These are phyloP conservation scores for Corynorhinus townsendii DNA, from an alignment of 2,113 vertebrate species.

Conservation along the genomic window DNA sequence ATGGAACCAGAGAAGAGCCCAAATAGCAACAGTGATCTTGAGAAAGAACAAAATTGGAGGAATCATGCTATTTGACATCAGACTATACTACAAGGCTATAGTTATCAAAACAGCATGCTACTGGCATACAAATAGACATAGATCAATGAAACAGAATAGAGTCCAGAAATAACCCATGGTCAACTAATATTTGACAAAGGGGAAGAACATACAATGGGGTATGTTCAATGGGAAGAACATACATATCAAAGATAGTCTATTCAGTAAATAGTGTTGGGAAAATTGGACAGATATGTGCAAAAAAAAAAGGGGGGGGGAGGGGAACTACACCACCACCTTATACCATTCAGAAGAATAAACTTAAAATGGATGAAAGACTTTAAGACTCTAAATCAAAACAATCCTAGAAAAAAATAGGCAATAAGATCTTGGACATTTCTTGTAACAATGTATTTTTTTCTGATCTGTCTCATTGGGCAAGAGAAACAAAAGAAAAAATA, in stretches of 20 bases:
- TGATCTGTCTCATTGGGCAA: neutral
- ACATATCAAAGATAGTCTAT: neutral
- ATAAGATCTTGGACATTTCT: neutral
- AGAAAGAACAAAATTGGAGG: neutral
- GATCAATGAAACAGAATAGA: neutral
- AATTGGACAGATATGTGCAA: neutral
- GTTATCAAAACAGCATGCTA: neutral
- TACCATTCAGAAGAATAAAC: neutral
- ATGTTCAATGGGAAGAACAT: no score
- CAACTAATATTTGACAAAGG: neutral
- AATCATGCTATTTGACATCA: neutral
- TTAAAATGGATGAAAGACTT: neutral
- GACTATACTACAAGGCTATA: neutral
- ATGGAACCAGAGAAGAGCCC: neutral
- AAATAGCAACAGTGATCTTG: neutral
- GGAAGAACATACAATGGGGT: neutral
- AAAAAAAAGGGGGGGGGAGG: no score
- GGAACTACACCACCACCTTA: neutral
- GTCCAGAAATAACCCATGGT: neutral
- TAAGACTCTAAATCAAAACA: neutral
- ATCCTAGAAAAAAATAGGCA: neutral
- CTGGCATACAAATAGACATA: neutral
- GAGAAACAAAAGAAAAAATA: neutral
- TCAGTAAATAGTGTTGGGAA: neutral
- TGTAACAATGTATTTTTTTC: neutral